Evolutionary conservation across 1,140 invertebrate species (phyloP), one percentile per base, ranked within the genome.

Genomic region (Bilobella aurantiaca): DNA sequence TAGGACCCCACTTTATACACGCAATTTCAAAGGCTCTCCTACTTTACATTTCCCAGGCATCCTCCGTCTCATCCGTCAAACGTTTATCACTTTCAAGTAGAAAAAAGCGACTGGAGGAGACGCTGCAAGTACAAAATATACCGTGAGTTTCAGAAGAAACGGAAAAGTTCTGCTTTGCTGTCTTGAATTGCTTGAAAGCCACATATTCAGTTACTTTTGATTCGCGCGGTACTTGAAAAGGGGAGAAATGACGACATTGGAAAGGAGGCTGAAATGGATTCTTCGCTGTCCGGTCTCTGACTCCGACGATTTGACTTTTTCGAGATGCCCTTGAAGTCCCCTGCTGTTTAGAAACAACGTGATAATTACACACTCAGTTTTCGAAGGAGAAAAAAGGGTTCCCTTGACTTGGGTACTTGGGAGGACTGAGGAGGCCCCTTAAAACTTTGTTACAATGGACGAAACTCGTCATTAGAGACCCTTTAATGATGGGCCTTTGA

Each of bases 311-410:
- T n/a, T n/a, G n/a, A n/a, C n/a, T n/a, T n/a, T n/a, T 53, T 23
- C 49, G 5, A 14, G 49, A 53, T 62, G 59, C 59, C 59, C 59
- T 62, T 62, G 59, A 62, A 62, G 59, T 62, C 59, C 59, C 59
- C 59, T 62, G 59, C 59, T 62, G 59, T 62, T 62, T 37, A 21
- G 37, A 62, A 62, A 62, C 59, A 62, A 62, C 59, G 59, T 62
- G 59, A 62, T 62, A 62, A 62, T 62, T 62, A 62, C 59, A 62
- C 59, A 62, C 59, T 62, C 34, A 25, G 58, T 62, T 62, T 42
- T 5, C 14, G 25, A 16, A 12, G 5, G 5, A 12, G 46, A 37
- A 37, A 62, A 14, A 14, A 8, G 5, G 29, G 12, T 59, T 34
- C n/a, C 46, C 32, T 42, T 62, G 23, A 34, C 31, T 62, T 53